Percentiles rank a stretch among this genome's conserved stretches.
Evolutionary conservation across 2,113 vertebrate species (phyloP).

Genomic region (Platycercus adscitus): DNA sequence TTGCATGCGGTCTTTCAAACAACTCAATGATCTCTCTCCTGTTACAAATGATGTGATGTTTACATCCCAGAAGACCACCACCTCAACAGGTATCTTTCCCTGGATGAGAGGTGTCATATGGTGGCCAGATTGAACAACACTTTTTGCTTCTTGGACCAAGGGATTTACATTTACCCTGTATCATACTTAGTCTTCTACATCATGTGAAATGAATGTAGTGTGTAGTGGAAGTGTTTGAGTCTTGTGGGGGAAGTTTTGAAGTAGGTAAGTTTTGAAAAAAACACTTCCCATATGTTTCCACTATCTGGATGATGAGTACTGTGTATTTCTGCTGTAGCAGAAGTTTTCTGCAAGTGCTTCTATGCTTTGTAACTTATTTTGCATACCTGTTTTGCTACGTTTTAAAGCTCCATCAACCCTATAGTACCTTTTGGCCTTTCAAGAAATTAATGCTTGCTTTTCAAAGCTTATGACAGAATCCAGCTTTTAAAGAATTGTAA

Average conservation of each 20-base stretch:
- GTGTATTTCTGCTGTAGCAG: not conserved
- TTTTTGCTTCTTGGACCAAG: not conserved
- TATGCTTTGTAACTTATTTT: not conserved
- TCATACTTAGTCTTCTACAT: not conserved
- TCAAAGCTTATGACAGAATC: not conserved
- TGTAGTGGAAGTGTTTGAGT: not conserved
- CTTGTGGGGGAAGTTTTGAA: not conserved
- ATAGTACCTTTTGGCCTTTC: not conserved
- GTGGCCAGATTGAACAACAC: not conserved
- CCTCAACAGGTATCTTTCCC: not conserved
- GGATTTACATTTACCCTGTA: not conserved
- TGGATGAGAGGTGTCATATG: fast-evolving
- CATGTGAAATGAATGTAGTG: not conserved
- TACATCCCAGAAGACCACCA: not conserved
- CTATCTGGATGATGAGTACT: not conserved
- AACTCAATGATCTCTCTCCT: not conserved
- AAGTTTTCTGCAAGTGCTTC: not conserved
- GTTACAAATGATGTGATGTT: not conserved
- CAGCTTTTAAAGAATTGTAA: not conserved
- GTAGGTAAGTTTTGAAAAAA: not conserved
- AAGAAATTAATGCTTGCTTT: not conserved
- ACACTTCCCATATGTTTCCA: not conserved
- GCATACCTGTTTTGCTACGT: not conserved
- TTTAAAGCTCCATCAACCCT: not conserved
- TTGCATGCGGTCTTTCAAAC: not conserved